Conservation (phyloP, 2,113 vertebrate genomes). For the pig (Sus scrofa) region T2T-Sscrofa CM000814.6:123817501-123818000, state of each 20-base stretch:
- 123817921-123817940: background rate
- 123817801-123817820: background rate
- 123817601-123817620: background rate
- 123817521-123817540: background rate
- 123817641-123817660: background rate
- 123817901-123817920: rapidly evolving
- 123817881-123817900: background rate
- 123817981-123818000: background rate
- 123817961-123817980: background rate
- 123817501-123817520: background rate
- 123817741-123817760: background rate
- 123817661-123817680: background rate
- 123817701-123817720: background rate
- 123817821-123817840: background rate
- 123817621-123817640: background rate
- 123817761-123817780: background rate
- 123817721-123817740: background rate
- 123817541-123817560: background rate
- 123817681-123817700: background rate
- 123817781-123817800: background rate
- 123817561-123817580: background rate
- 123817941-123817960: rapidly evolving
- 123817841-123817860: background rate
- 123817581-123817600: background rate
- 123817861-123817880: background rate